These are phyloP conservation scores for Melanotus villosus DNA, from an alignment of 2,888 invertebrate species.

Conservation along the genomic window DNA sequence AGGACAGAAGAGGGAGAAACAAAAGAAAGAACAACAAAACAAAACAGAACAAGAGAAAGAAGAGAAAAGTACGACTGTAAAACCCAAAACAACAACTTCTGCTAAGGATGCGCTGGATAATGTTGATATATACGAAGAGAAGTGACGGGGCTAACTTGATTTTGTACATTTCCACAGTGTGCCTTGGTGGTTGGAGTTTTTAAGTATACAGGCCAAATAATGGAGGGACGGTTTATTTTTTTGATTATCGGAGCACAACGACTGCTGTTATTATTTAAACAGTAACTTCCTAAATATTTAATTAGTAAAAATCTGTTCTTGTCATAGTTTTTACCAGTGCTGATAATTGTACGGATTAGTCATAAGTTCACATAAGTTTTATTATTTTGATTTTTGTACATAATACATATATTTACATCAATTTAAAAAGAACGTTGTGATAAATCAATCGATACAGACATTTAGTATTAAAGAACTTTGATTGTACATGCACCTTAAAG, in stretches of 20 bases:
- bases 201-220: no score
- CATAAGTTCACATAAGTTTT: conserved; percentile 29
- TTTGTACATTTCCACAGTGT: no score
- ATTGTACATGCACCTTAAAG: conserved; percentile 26
- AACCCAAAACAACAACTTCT: conserved; percentile 49
- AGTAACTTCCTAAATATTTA: no score
- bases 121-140: conserved; percentile 52
- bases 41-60: neutral
- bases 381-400: conserved; percentile 36
- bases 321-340: neutral
- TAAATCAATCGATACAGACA: conserved; percentile 40
- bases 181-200: no score
- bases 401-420: conserved; percentile 44
- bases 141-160: neutral
- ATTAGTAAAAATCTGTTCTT: conserved; percentile 11
- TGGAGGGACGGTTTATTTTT: no score
- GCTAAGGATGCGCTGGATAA: conserved; percentile 57
- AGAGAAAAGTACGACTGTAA: conserved; percentile 29
- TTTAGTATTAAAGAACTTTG: conserved; percentile 30
- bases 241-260: no score
- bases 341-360: neutral
- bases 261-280: no score
- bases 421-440: conserved; percentile 30
- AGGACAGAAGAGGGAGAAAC: neutral
- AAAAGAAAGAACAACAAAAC: no score